These are phyloP conservation scores for Elanoides forficatus DNA, from an alignment of 2,113 vertebrate genomes.

Conservation along the genomic window DNA sequence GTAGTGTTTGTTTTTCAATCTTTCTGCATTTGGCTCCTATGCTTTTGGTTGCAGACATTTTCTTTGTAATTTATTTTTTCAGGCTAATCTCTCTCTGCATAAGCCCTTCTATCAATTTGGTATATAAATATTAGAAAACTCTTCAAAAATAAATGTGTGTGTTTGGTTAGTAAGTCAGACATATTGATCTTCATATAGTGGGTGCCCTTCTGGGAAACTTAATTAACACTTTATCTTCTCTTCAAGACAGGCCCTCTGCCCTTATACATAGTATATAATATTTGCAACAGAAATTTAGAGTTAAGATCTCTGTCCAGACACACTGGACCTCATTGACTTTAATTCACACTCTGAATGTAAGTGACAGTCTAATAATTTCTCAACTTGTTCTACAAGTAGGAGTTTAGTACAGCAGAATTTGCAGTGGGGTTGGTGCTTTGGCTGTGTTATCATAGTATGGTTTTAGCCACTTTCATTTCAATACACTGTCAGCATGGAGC, in stretches of 20 bases:
- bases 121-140: slow-evolving; percentile 27
- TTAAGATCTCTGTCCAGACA: neutral
- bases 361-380: neutral
- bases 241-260: neutral
- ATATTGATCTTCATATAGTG: slow-evolving; percentile 7
- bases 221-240: neutral
- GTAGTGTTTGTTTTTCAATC: slow-evolving; percentile 70
- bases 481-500: fast-evolving
- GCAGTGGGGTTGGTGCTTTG: neutral
- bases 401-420: neutral
- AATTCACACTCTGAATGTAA: neutral
- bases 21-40: slow-evolving; percentile 58
- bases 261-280: neutral
- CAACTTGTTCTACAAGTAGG: neutral
- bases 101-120: slow-evolving; percentile 26
- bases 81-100: slow-evolving; percentile 48
- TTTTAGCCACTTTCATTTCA: neutral
- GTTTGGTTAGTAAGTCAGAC: slow-evolving; percentile 32
- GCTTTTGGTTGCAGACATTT: slow-evolving; percentile 56
- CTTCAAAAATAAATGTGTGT: slow-evolving; percentile 21
- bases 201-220: neutral
- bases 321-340: neutral
- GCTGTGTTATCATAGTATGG: fast-evolving
- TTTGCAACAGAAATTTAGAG: neutral
- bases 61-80: slow-evolving; percentile 62